Evolutionary conservation across 1,140 invertebrate genomes (phyloP), one percentile per base, ranked within the genome.

Genomic region (Diplogasteroides magnus): DNA sequence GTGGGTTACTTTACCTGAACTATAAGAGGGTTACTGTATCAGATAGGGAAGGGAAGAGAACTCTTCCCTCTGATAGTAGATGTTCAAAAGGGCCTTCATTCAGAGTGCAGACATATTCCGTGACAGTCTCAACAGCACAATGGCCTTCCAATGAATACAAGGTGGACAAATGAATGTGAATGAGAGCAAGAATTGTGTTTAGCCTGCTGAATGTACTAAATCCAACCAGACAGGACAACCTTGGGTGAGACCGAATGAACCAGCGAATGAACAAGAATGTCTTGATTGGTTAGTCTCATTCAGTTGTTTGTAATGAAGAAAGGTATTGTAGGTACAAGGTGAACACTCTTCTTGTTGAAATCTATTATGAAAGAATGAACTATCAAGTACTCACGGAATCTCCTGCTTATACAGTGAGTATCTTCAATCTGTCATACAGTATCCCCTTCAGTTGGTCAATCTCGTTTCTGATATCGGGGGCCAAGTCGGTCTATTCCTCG

Each of bases 341-440:
- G 25, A 77, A 77, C 66, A 77, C 76, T 2, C 70, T 77, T 19
- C 64, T 77, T 19, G 56, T 77, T n/a, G 76, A 77, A 37, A 65
- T 77, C 28, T 77, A 77, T 55, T 77, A 77, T 63, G 76, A 77
- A 27, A 31, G 71, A 58, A 77, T 75, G 75, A 75, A 76, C 61
- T 77, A 72, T 60, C 72, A 77, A 61, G 59, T 77, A 0, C 68
- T 77, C 2, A 68, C 63, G 15, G 76, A 77, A 68, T 74, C 67
- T 1, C 67, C 70, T 19, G 76, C 75, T 25, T 77, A 77, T 77
- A 71, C 64, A 25, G 76, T 77, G 63, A 65, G 73, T 27, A 23
- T 32, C 23, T 13, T 32, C 26, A 69, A 27, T 25, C 68, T 69
- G 31, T n/a, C 19, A 58, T 32, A 71, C 19, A 48, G 6, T 14